Percentiles rank a stretch among this genome's conserved stretches.
Evolutionary conservation across 2,113 vertebrate species (phyloP).

Genomic region (Cyprinus carpio): DNA sequence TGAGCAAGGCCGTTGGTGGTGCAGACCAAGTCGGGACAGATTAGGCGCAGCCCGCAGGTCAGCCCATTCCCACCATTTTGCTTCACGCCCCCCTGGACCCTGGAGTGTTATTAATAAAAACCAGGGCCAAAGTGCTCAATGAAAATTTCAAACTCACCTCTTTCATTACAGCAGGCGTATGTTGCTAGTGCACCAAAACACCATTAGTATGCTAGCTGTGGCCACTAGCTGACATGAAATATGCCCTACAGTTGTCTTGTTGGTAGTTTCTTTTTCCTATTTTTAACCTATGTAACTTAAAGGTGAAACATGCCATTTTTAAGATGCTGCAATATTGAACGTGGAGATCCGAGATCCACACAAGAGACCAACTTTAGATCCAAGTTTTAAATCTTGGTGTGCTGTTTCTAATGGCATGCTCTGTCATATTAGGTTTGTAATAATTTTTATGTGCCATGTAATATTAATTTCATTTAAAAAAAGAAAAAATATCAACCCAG

Average conservation of each 20-base stretch:
- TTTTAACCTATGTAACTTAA: conserved; percentile 16
- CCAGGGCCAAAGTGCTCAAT: conserved; percentile 85
- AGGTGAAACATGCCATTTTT: conserved; percentile 14
- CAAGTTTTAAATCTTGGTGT: neutral
- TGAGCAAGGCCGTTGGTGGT: conserved; percentile 79
- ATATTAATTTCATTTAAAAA: neutral
- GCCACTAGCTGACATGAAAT: conserved; percentile 3
- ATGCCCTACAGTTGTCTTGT: conserved; percentile 9
- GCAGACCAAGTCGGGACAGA: conserved; percentile 86
- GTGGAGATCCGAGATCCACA: neutral
- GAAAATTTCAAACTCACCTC: conserved; percentile 61
- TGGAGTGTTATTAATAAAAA: conserved; percentile 85
- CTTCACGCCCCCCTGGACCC: neutral
- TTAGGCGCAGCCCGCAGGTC: conserved; percentile 93
- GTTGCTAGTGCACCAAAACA: neutral
- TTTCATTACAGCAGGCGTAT: conserved; percentile 15
- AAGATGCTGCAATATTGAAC: neutral
- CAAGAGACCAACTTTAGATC: neutral
- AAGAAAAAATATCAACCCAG: too few species aligned
- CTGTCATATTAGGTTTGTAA: neutral
- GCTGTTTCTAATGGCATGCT: neutral
- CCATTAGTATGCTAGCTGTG: conserved; percentile 30
- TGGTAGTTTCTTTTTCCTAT: neutral
- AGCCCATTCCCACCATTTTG: conserved; percentile 84
- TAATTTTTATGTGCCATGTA: neutral